phyloP scores from a whole-genome alignment of 2,888 invertebrate genomes.

The Dasypolia templi region DNA sequence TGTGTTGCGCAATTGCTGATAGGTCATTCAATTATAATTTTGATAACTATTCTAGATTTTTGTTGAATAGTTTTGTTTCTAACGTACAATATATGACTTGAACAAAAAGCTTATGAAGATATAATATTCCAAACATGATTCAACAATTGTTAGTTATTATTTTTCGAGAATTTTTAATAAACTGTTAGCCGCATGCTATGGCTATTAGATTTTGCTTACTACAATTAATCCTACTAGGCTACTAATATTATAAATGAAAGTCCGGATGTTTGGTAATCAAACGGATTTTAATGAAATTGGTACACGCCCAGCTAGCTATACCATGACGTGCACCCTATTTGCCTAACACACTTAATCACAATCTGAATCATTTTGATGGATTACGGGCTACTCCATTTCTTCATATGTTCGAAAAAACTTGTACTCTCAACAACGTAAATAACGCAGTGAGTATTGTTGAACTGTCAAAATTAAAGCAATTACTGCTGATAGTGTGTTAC shows the following conservation, averaged over 20 bases:
- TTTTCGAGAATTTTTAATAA: neutral
- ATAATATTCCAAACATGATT: slow-evolving; percentile 49
- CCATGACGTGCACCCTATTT: too few species aligned
- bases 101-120: neutral
- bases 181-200: neutral
- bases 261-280: neutral
- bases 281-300: neutral
- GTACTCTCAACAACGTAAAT: too few species aligned
- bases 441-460: too few species aligned
- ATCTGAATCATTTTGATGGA: too few species aligned
- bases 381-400: too few species aligned
- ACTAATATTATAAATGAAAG: neutral
- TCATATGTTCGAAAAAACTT: too few species aligned
- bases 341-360: too few species aligned
- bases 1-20: too few species aligned
- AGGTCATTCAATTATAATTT: neutral
- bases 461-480: too few species aligned
- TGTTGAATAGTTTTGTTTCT: neutral
- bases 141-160: slow-evolving; percentile 27
- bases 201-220: neutral
- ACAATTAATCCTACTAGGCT: neutral
- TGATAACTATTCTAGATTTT: neutral
- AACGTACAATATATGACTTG: neutral
- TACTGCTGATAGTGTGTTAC: too few species aligned
- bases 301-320: neutral